Percentiles rank a stretch among this genome's conserved stretches.
Conservation (phyloP, 2,797 vertebrate species). For the Falco columbarius region DNA sequence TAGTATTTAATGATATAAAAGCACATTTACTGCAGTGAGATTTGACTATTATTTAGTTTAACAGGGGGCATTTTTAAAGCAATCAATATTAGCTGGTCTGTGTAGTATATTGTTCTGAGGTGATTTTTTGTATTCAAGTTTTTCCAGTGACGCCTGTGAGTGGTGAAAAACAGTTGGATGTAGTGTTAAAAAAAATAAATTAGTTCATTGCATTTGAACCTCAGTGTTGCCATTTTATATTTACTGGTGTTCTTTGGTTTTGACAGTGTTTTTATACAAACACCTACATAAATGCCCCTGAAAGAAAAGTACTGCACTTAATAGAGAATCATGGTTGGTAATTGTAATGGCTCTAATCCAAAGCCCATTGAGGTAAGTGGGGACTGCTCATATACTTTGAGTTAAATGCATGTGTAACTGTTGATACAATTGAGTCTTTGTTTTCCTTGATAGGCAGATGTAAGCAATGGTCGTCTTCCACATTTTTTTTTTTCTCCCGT, state of each 20-base stretch:
- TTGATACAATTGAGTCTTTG: slow-evolving; percentile 3
- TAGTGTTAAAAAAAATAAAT: slow-evolving; percentile 62
- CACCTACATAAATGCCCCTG: slow-evolving; percentile 46
- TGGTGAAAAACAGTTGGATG: slow-evolving; percentile 41
- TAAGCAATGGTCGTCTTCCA: not conserved
- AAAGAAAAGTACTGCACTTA: slow-evolving; percentile 35
- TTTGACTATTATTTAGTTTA: slow-evolving; percentile 56
- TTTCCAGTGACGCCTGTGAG: slow-evolving; percentile 42
- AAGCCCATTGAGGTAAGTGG: slow-evolving; percentile 26
- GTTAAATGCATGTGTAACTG: not conserved
- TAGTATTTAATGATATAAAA: slow-evolving; percentile 33
- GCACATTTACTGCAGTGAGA: not conserved
- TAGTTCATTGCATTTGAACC: slow-evolving; percentile 64
- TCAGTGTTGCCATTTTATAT: slow-evolving; percentile 40
- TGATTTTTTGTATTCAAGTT: slow-evolving; percentile 21
- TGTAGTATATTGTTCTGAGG: slow-evolving; percentile 1
- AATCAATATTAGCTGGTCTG: slow-evolving; percentile 30
- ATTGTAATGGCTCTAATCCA: slow-evolving; percentile 46
- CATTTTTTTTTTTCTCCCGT: not conserved
- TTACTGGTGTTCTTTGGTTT: slow-evolving; percentile 47
- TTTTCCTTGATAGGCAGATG: not conserved
- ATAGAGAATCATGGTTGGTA: slow-evolving; percentile 24
- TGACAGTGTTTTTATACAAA: slow-evolving; percentile 66
- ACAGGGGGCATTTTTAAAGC: slow-evolving; percentile 31
- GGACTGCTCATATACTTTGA: not conserved